phyloP scores from a whole-genome alignment of 1,140 invertebrate genomes.

The Drosophila nikananu region DNA sequence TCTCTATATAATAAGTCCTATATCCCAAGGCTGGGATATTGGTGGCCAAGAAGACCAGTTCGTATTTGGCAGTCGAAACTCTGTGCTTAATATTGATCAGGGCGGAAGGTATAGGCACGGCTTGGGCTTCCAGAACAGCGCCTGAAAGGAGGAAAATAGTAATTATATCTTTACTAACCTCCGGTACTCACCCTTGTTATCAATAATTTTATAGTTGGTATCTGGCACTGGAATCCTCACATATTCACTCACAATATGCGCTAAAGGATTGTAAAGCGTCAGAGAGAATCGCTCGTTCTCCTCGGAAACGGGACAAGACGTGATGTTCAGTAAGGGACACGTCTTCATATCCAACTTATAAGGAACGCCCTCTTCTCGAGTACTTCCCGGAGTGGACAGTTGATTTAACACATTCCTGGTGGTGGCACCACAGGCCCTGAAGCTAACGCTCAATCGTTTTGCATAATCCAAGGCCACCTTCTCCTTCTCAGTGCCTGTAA shows the following conservation, averaged over 20 bases:
- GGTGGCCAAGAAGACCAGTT: constrained; percentile 89
- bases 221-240: constrained; percentile 90
- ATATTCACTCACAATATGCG: constrained; percentile 88
- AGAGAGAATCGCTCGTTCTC: constrained; percentile 88
- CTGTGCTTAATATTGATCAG: constrained; percentile 89
- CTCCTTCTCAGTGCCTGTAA: constrained; percentile 96
- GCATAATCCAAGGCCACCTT: constrained; percentile 95
- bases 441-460: constrained; percentile 86
- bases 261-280: constrained; percentile 93
- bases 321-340: constrained; percentile 89
- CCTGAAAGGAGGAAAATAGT: constrained; percentile 16
- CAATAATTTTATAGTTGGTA: constrained; percentile 88
- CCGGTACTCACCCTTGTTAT: constrained; percentile 85
- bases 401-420: constrained; percentile 66
- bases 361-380: not conserved
- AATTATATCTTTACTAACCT: too few relatives aligned
- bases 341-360: constrained; percentile 85
- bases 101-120: constrained; percentile 88
- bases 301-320: constrained; percentile 89
- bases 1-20: constrained; percentile 87
- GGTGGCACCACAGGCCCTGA: constrained; percentile 67
- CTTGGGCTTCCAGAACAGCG: constrained; percentile 85
- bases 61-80: constrained; percentile 87
- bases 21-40: constrained; percentile 89
- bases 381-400: constrained; percentile 32